Evolutionary conservation across 1,140 invertebrate species (phyloP), one percentile per base, ranked within the genome.

Genomic region (Hydropsyche tenuis): DNA sequence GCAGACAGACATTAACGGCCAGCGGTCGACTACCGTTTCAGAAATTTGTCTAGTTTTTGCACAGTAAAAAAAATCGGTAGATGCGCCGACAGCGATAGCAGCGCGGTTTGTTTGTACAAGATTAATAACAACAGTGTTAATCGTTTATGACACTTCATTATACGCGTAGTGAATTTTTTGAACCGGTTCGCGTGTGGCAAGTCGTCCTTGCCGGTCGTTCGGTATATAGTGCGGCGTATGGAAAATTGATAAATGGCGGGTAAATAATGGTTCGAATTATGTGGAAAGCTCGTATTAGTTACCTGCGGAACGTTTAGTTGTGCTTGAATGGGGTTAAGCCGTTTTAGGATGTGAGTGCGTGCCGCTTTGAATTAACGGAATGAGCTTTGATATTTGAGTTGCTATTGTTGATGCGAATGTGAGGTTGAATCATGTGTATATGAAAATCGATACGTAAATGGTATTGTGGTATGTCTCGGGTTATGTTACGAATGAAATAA

Each of bases 101-200:
- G 30, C 30, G 30, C 18, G 25, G 56, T 60, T 60, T 60, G 56
- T 60, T 60, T 60, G 23, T 60, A 60, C 56, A 60, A 60, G 56
- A 60, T 60, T 60, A 60, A 60, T 60, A 60, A 60, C 56, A 25
- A 60, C 30, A 9, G 56, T 60, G 56, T 60, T 60, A 60, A 60
- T 60, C 56, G 56, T 60, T 60, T 60, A 60, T 60, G 56, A 60
- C 56, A 60, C 56, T 60, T 60, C 23, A 60, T 60, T 60, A 60
- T 60, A 9, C 23, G 30, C 3, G 56, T 60, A 60, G 56, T 60
- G 23, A 60, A 60, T 60, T 60, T 37, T 37, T 60, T 60, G 23
- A 60, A 27, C 56, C 9, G 3, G 56, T 60, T 60, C 22, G 56
- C 56, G 25, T 60, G 22, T 23, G 30, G 56, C 23, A 25, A 60